phyloP scores from a whole-genome alignment of 2,888 invertebrate genomes.

The Dorcus parallelipipedus region DNA sequence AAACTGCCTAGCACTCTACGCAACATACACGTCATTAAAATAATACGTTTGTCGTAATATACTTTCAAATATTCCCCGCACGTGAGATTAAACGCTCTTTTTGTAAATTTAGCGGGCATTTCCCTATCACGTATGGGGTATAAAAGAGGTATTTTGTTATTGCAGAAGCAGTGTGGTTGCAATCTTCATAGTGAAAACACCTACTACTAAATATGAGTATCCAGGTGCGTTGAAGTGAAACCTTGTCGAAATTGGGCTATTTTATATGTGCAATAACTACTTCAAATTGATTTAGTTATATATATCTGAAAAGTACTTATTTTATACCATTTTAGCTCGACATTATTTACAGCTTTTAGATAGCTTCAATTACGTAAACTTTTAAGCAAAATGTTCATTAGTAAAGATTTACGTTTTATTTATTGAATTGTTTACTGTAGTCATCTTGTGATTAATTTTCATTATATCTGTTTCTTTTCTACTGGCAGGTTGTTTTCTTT shows the following conservation, averaged over 20 bases:
- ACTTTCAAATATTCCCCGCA: conserved; percentile 2
- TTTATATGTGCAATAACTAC: too few relatives aligned
- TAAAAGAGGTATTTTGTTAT: neutral
- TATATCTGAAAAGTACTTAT: too few relatives aligned
- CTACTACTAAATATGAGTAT: too few relatives aligned
- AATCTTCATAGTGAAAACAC: neutral
- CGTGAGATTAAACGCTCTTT: neutral
- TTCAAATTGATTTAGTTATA: too few relatives aligned
- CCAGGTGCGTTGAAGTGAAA: too few relatives aligned
- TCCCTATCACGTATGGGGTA: neutral
- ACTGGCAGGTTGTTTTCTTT: conserved; percentile 9
- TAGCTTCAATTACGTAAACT: too few relatives aligned
- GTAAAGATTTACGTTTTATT: too few relatives aligned
- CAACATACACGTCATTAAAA: neutral
- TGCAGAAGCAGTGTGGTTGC: neutral
- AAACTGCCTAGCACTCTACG: neutral
- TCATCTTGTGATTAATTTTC: neutral
- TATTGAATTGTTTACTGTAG: neutral
- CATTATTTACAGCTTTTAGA: too few relatives aligned
- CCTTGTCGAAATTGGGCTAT: too few relatives aligned
- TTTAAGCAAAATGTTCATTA: too few relatives aligned
- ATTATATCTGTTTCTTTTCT: neutral
- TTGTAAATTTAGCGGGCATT: neutral
- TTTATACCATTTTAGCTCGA: too few relatives aligned
- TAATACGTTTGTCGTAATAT: neutral